These are phyloP conservation scores for Anorthoa munda DNA, from an alignment of 2,888 invertebrate species.

Conservation along the genomic window DNA sequence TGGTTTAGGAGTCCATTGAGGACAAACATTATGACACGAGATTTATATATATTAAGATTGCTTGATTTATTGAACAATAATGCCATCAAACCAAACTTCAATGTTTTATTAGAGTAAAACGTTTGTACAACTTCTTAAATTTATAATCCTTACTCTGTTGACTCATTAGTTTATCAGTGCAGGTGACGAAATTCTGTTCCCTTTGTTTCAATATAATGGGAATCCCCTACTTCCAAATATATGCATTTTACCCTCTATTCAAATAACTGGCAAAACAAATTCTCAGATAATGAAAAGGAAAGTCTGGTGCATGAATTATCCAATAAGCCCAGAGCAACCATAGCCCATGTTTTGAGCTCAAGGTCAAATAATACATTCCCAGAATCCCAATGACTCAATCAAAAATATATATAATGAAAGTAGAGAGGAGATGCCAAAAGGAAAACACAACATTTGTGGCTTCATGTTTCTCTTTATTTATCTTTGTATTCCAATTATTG, in stretches of 20 bases:
- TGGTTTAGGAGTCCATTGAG: too few species aligned
- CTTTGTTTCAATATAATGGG: neutral
- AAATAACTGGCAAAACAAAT: neutral
- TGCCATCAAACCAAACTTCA: neutral
- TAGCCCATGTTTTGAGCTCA: neutral
- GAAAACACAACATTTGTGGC: slow-evolving; percentile 7
- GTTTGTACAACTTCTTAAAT: neutral
- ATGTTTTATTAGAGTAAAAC: neutral
- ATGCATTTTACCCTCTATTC: neutral
- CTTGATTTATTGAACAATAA: neutral
- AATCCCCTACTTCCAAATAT: neutral
- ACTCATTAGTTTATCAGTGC: neutral
- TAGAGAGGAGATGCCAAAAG: neutral
- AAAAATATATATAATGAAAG: too few species aligned
- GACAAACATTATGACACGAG: too few species aligned
- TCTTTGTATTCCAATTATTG: slow-evolving; percentile 41
- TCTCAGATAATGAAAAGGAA: neutral
- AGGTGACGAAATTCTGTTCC: neutral
- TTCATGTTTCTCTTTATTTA: slow-evolving; percentile 44
- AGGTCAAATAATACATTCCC: neutral
- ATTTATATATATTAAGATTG: too few species aligned
- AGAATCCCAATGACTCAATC: neutral
- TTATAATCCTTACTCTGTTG: neutral
- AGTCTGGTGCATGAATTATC: neutral
- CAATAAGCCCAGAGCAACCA: neutral